A percentile compares a stretch with the other conserved stretches of the same genome.
Conservation (phyloP, 2,113 vertebrate species). For the Alethe diademata region DNA sequence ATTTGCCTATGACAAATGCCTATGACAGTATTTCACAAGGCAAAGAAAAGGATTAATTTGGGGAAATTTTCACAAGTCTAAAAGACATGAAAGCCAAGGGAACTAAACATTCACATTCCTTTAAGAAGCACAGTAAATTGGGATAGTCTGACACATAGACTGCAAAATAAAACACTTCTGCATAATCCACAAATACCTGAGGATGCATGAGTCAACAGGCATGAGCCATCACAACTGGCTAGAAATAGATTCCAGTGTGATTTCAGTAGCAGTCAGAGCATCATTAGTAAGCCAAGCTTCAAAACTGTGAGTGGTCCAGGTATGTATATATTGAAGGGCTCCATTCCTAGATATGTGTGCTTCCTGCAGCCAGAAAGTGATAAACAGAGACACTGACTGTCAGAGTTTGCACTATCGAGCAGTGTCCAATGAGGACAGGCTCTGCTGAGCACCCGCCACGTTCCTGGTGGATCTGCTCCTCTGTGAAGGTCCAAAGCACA, state of each 20-base stretch:
- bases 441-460: accelerated
- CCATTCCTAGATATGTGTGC: accelerated
- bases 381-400: neutral
- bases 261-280: neutral
- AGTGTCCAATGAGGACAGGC: accelerated
- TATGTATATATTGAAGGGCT: neutral
- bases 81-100: neutral
- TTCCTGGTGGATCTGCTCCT: neutral
- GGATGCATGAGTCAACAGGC: neutral
- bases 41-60: neutral
- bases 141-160: neutral
- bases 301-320: neutral
- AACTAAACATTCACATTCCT: neutral
- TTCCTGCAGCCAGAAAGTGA: neutral
- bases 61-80: neutral
- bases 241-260: neutral
- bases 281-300: neutral
- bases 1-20: neutral
- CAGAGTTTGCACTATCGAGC: neutral
- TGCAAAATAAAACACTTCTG: neutral
- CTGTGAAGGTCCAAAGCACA: accelerated
- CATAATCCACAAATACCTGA: neutral
- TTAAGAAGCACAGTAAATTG: neutral
- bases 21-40: neutral
- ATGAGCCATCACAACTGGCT: neutral